Conservation (phyloP, 1,140 invertebrate species). For the Centruroides sculpturatus region DNA sequence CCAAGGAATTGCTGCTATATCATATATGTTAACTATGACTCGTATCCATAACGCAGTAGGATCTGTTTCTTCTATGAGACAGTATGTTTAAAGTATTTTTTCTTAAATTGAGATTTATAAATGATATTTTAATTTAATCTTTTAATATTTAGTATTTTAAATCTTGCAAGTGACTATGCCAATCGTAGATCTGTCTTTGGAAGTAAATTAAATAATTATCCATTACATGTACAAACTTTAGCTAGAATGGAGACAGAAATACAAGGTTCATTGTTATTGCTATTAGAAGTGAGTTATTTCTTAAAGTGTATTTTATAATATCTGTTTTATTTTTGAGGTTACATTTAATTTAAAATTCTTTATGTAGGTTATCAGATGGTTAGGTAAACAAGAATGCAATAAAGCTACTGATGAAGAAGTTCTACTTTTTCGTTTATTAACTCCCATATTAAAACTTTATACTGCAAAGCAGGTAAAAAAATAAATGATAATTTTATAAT, state of each 20-base stretch:
- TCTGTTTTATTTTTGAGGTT: neutral
- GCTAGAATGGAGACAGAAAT: slow-evolving; percentile 38
- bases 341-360: neutral
- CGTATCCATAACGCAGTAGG: slow-evolving; percentile 40
- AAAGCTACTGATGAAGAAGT: slow-evolving; percentile 28
- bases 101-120: neutral
- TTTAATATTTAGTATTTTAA: slow-evolving; percentile 29
- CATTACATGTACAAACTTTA: slow-evolving; percentile 39
- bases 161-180: slow-evolving; percentile 39
- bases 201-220: slow-evolving; percentile 30
- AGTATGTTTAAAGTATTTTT: slow-evolving; percentile 19
- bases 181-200: slow-evolving; percentile 37
- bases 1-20: slow-evolving; percentile 38
- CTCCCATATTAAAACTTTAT: slow-evolving; percentile 41
- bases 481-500: too few species aligned
- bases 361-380: neutral
- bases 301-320: neutral
- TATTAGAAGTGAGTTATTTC: slow-evolving; percentile 6
- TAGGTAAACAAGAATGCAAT: slow-evolving; percentile 32
- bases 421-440: slow-evolving; percentile 35
- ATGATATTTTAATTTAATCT: neutral
- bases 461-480: slow-evolving; percentile 35
- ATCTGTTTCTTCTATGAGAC: slow-evolving; percentile 35
- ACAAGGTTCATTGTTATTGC: slow-evolving; percentile 10
- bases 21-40: slow-evolving; percentile 44